Evolutionary conservation across 2,113 vertebrate genomes (phyloP).

Genomic region (Willisornis vidua): DNA sequence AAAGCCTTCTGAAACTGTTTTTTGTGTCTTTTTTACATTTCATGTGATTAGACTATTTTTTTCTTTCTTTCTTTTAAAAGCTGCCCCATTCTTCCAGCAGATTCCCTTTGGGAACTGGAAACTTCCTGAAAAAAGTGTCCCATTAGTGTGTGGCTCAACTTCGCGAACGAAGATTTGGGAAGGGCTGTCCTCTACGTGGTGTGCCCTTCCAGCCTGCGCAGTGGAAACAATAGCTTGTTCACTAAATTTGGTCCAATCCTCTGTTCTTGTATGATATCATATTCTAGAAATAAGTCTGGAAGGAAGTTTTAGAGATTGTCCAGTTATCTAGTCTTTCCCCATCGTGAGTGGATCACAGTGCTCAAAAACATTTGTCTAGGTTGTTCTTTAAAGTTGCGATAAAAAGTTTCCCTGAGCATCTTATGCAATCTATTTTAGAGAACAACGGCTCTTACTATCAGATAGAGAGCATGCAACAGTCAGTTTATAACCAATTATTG

Average conservation of each 20-base stretch:
- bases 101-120: not conserved
- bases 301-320: not conserved
- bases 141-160: too few relatives aligned
- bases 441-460: not conserved
- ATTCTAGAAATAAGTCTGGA: not conserved
- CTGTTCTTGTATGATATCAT: not conserved
- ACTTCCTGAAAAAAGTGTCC: not conserved
- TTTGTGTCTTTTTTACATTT: not conserved
- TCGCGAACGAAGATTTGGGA: too few relatives aligned
- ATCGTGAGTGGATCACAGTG: not conserved
- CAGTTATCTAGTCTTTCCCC: not conserved
- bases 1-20: not conserved
- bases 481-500: constrained; percentile 23
- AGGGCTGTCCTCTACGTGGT: too few relatives aligned
- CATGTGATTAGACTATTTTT: not conserved
- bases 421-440: not conserved
- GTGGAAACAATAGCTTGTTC: not conserved
- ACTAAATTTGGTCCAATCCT: not conserved
- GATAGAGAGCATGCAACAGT: constrained; percentile 5
- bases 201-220: too few relatives aligned
- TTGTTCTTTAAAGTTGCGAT: not conserved
- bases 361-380: not conserved
- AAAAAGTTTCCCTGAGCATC: not conserved
- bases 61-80: not conserved
- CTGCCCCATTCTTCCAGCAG: not conserved